A percentile compares a stretch with the other conserved stretches of the same genome.
Evolutionary conservation across 2,797 vertebrate species (phyloP).

Genomic region (Arnoldichthys spilopterus): DNA sequence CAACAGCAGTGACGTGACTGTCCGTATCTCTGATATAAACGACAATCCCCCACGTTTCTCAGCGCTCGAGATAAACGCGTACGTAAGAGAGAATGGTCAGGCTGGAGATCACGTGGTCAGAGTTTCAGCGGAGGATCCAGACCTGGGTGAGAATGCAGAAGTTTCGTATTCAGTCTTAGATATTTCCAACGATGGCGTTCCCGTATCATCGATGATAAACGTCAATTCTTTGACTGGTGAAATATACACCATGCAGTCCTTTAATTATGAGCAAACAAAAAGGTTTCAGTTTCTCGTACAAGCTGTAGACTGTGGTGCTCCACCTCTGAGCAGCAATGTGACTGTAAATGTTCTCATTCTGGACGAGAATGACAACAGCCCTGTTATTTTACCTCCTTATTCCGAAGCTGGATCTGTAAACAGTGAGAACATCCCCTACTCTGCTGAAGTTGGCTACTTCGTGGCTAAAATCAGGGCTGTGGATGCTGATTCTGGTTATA

Average conservation of each 20-base stretch:
- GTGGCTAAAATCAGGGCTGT: too few relatives aligned
- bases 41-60: conserved; percentile 84
- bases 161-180: conserved; percentile 79
- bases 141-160: conserved; percentile 77
- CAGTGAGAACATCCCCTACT: conserved; percentile 63
- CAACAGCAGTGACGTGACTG: conserved; percentile 75
- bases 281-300: conserved; percentile 55
- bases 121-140: conserved; percentile 79
- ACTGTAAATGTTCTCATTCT: conserved; percentile 43
- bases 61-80: conserved; percentile 77
- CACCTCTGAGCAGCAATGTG: conserved; percentile 41
- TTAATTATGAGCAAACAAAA: conserved; percentile 55
- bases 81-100: conserved; percentile 84
- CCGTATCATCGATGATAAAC: conserved; percentile 70
- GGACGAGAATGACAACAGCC: conserved; percentile 62
- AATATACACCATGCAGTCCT: conserved; percentile 55
- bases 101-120: conserved; percentile 69
- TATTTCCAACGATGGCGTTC: conserved; percentile 67
- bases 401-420: conserved; percentile 49
- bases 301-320: conserved; percentile 32
- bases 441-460: conserved; percentile 57
- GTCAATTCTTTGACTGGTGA: conserved; percentile 70
- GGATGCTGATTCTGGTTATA: too few relatives aligned
- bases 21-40: conserved; percentile 85
- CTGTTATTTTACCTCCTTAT: conserved; percentile 50